Base-by-base conservation (phyloP, 1,140 invertebrate species). In the Drosophila carrolli region DNA sequence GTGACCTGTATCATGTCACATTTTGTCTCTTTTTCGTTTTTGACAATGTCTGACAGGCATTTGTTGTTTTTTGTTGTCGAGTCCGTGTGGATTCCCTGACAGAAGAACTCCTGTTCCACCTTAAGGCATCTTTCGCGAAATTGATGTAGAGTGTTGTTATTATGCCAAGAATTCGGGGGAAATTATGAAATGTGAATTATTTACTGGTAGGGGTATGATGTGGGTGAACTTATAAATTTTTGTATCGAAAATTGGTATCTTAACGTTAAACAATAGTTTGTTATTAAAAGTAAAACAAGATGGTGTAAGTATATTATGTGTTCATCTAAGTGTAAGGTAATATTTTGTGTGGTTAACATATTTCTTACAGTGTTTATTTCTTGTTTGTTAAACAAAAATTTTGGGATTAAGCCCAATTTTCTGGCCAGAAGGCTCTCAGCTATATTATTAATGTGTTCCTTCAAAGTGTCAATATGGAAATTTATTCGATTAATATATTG, bases 151-250 rank as follows among this genome's bases (percentile, higher is more conserved):
- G 40, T 44, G 19, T 44, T 29, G 41, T 57, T 43, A 16, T 9
- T 14, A 37, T 19, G 32, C 57, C 44, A 47, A 37, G 13, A 59
- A 59, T 50, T 38, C 10, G 11, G 32, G 32, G 14, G 46, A 48
- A 48, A 60, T 60, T 13, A 50, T 60, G 58, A 60, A 48, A n/a
- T 60, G 35, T 27, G 46, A 60, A 1, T 56, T 29, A 2, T 56
- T 56, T 56, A 43, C 16, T 4, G 53, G 53, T 38, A 41, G 8
- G 35, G 38, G 53, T 54, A 11, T 43, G 11, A 43, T 16, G 4
- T 43, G 38, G 13, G 54, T 43, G 23, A 29, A 55, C 40, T 41
- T 40, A 55, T 55, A 55, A 8, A 55, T 19, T 55, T 23, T 55
- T 38, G 35, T 38, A 7, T 54, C 51, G 16, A 41, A 56, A 41